These are phyloP conservation scores for Polyommatus icarus DNA, from an alignment of 2,888 invertebrate species.

Conservation along the genomic window DNA sequence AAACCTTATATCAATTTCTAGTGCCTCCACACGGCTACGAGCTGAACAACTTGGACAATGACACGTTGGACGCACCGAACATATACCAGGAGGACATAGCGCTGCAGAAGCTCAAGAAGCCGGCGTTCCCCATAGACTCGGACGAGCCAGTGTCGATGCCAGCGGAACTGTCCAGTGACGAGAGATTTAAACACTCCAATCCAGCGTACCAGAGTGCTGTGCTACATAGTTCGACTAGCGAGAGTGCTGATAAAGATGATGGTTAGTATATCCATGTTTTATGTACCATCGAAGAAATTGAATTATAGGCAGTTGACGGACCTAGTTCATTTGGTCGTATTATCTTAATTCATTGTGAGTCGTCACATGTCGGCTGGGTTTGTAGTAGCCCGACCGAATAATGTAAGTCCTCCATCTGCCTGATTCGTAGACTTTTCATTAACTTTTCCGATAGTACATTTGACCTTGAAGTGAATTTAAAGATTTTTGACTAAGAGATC, in stretches of 20 bases:
- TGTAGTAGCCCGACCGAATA: too few relatives aligned
- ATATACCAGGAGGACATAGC: slow-evolving; percentile 72
- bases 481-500: too few relatives aligned
- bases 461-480: too few relatives aligned
- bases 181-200: slow-evolving; percentile 85
- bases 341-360: too few relatives aligned
- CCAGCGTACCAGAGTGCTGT: slow-evolving; percentile 89
- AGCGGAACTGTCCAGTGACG: slow-evolving; percentile 63
- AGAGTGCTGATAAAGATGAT: slow-evolving; percentile 68
- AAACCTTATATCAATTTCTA: slow-evolving; percentile 49
- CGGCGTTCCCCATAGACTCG: slow-evolving; percentile 67
- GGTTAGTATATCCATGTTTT: slow-evolving; percentile 49
- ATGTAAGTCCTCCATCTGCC: too few relatives aligned
- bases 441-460: too few relatives aligned
- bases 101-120: slow-evolving; percentile 61
- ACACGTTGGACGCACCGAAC: slow-evolving; percentile 81
- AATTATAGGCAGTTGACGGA: too few relatives aligned
- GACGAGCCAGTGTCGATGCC: slow-evolving; percentile 74
- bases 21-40: slow-evolving; percentile 84
- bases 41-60: slow-evolving; percentile 83
- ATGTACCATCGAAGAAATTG: too few relatives aligned
- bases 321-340: too few relatives aligned
- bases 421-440: too few relatives aligned
- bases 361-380: too few relatives aligned
- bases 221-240: slow-evolving; percentile 76